Evolutionary conservation across 2,113 vertebrate species (phyloP).

Genomic region (Porphyrio hochstetteri): DNA sequence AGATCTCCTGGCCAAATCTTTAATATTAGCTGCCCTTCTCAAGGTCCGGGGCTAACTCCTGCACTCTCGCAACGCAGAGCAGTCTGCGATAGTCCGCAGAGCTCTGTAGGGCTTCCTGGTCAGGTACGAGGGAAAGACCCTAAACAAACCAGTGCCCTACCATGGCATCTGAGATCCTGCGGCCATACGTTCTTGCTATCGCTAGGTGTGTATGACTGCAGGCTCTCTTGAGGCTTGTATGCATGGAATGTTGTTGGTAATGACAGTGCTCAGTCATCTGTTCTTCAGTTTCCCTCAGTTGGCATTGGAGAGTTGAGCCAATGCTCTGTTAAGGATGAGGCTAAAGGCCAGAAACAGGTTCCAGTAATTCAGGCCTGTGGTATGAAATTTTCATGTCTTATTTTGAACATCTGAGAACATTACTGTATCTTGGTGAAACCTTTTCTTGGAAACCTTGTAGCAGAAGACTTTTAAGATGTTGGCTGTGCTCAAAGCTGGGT

Average conservation of each 20-base stretch:
- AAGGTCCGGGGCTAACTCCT: fast-evolving
- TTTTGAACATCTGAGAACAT: not conserved
- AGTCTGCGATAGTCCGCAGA: not conserved
- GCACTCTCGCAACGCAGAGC: not conserved
- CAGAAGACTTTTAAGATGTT: not conserved
- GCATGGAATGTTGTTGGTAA: fast-evolving
- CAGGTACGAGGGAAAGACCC: no score
- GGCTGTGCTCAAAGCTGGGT: not conserved
- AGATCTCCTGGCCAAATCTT: no score
- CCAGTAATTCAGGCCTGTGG: fast-evolving
- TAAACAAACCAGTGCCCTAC: fast-evolving
- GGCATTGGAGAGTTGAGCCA: not conserved
- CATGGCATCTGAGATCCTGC: fast-evolving
- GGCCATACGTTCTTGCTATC: fast-evolving
- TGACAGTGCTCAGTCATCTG: fast-evolving
- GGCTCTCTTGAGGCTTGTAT: not conserved
- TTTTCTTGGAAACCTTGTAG: not conserved
- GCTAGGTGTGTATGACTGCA: fast-evolving
- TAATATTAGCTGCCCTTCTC: fast-evolving
- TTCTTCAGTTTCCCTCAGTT: not conserved
- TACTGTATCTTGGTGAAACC: fast-evolving
- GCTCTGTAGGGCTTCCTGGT: not conserved
- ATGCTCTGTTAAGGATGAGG: no score
- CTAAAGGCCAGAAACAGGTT: not conserved
- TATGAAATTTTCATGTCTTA: not conserved